A percentile compares a stretch with the other conserved stretches of the same genome.
phyloP scores from a whole-genome alignment of 2,797 vertebrate genomes.

The Muscicapa striata region DNA sequence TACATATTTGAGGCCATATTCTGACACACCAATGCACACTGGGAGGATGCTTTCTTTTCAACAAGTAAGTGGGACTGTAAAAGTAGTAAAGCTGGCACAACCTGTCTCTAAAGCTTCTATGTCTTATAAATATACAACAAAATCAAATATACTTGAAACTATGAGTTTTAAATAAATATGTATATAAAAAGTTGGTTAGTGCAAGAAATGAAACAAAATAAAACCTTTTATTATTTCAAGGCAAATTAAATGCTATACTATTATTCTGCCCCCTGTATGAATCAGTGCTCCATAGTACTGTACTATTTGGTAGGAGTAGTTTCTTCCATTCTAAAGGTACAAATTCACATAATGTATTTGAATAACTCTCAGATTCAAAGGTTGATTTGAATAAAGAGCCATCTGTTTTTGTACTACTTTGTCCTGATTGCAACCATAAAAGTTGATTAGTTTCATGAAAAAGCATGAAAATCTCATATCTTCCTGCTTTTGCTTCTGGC shows the following conservation, averaged over 20 bases:
- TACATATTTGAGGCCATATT: background rate
- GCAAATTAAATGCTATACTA: background rate
- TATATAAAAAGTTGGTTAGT: background rate
- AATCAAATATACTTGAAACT: background rate
- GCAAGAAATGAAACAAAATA: background rate
- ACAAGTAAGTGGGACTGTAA: background rate
- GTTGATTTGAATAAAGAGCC: background rate
- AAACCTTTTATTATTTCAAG: background rate
- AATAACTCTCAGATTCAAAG: background rate
- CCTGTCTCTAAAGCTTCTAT: background rate
- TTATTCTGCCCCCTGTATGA: background rate
- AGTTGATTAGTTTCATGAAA: background rate
- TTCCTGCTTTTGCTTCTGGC: background rate
- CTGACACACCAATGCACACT: background rate
- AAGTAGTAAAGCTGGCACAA: background rate
- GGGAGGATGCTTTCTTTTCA: background rate
- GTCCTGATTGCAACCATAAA: background rate
- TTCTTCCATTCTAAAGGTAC: background rate
- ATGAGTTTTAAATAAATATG: background rate
- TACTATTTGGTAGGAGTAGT: background rate
- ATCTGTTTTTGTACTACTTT: background rate
- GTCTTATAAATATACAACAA: background rate
- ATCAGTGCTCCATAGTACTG: background rate
- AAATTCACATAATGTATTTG: background rate
- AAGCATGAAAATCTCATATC: background rate